phyloP scores from a whole-genome alignment of 1,140 invertebrate genomes.

The Drosophila triauraria region DNA sequence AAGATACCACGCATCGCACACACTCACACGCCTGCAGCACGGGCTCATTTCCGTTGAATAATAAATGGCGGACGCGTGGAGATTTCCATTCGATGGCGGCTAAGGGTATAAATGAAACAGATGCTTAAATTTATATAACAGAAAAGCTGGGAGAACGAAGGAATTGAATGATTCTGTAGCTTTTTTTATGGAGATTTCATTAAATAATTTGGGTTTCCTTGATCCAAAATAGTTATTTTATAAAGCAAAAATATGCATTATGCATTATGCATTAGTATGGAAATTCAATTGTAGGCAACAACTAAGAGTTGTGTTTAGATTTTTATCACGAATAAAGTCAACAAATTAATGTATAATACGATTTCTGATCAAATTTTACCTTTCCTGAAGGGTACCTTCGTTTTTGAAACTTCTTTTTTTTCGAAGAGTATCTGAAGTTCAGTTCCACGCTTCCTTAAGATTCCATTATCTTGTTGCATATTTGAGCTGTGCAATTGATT shows the following conservation, averaged over 20 bases:
- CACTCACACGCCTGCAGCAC: conserved; percentile 21
- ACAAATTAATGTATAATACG: background rate
- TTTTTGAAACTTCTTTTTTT: background rate
- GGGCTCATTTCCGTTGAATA: conserved; percentile 72
- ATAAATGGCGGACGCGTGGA: conserved; percentile 54
- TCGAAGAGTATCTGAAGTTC: background rate
- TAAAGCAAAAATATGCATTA: background rate
- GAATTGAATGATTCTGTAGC: background rate
- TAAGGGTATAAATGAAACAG: conserved; percentile 57
- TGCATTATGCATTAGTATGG: too few relatives aligned
- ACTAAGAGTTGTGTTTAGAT: too few relatives aligned
- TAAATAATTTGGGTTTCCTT: background rate
- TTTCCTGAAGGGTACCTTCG: background rate
- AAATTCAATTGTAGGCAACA: too few relatives aligned
- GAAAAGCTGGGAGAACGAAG: background rate
- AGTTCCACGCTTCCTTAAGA: background rate
- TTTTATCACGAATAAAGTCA: background rate
- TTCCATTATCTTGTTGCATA: conserved; percentile 38
- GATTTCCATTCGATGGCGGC: conserved; percentile 25
- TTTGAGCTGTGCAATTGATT: conserved; percentile 71
- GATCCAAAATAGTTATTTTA: background rate
- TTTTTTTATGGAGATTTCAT: background rate
- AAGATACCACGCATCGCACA: conserved; percentile 5
- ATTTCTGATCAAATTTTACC: background rate
- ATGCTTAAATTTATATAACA: conserved; percentile 18